A percentile compares a stretch with the other conserved stretches of the same genome.
Conservation (phyloP, 2,797 vertebrate genomes). For the Coregonus suidteri region DNA sequence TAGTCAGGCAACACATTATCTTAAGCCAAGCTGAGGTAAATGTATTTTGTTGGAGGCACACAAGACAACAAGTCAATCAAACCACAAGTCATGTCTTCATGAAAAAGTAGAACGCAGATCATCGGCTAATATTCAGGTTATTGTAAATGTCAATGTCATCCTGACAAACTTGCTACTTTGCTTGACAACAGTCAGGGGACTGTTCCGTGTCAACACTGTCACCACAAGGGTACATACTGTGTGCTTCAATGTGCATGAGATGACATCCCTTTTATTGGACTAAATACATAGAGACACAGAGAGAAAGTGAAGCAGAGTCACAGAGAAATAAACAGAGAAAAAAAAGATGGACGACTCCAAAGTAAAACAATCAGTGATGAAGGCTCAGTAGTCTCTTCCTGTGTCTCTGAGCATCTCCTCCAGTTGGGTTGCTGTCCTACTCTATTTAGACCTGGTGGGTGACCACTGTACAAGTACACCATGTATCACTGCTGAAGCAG, state of each 20-base stretch:
- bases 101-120: not conserved
- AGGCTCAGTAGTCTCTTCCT: constrained; percentile 54
- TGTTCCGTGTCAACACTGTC: not conserved
- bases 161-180: not conserved
- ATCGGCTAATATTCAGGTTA: constrained; percentile 2
- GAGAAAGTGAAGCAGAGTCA: constrained; percentile 10
- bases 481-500: constrained; percentile 72
- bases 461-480: constrained; percentile 78
- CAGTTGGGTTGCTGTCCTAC: constrained; percentile 60
- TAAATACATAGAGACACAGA: constrained; percentile 15
- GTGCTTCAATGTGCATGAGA: constrained; percentile 13
- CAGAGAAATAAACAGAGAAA: constrained; percentile 42
- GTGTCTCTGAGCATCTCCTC: constrained; percentile 63
- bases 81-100: not conserved
- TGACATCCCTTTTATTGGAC: constrained; percentile 19
- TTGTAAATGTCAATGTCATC: not conserved
- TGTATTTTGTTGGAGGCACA: not conserved
- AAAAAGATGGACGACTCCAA: constrained; percentile 48
- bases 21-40: not conserved
- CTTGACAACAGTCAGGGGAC: not conserved
- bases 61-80: not conserved
- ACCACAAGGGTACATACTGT: constrained; percentile 11
- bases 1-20: not conserved
- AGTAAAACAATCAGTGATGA: constrained; percentile 65
- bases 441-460: constrained; percentile 77